Percentiles rank a stretch among this genome's conserved stretches.
Evolutionary conservation across 2,888 invertebrate genomes (phyloP).

Genomic region (Endomychus coccineus): DNA sequence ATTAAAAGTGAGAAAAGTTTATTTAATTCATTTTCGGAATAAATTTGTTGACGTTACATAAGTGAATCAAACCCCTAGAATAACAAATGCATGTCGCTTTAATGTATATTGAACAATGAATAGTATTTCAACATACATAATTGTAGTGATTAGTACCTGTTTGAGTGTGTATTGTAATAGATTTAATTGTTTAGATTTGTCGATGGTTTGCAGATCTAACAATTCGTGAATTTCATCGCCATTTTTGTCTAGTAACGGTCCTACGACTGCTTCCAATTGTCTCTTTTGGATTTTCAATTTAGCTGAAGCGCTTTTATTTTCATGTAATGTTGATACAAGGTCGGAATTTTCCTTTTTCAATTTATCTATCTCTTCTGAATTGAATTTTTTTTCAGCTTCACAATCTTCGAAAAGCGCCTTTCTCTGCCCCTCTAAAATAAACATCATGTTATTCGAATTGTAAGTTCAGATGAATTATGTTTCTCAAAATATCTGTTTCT

Average conservation of each 20-base stretch:
- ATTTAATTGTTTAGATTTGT: slow-evolving; percentile 66
- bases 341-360: slow-evolving; percentile 68
- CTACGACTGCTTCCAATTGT: slow-evolving; percentile 35
- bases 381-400: slow-evolving; percentile 65
- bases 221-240: slow-evolving; percentile 48
- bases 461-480: too few relatives aligned
- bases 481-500: too few relatives aligned
- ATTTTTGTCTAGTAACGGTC: slow-evolving; percentile 46
- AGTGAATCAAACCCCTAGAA: too few relatives aligned
- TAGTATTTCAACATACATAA: too few relatives aligned
- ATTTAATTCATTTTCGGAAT: too few relatives aligned
- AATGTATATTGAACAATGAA: too few relatives aligned
- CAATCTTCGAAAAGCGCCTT: slow-evolving; percentile 77
- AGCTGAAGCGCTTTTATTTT: slow-evolving; percentile 49
- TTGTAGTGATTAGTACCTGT: too few relatives aligned
- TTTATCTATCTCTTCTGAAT: slow-evolving; percentile 60
- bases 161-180: slow-evolving; percentile 62
- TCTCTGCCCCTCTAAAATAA: slow-evolving; percentile 68
- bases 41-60: too few relatives aligned
- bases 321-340: slow-evolving; percentile 53
- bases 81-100: too few relatives aligned
- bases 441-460: slow-evolving; percentile 6
- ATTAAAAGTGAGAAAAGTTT: too few relatives aligned
- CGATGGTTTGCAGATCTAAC: slow-evolving; percentile 62
- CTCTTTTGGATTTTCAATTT: slow-evolving; percentile 28